Evolutionary conservation across 2,113 vertebrate species (phyloP).

Genomic region (Leucoraja erinaceus): DNA sequence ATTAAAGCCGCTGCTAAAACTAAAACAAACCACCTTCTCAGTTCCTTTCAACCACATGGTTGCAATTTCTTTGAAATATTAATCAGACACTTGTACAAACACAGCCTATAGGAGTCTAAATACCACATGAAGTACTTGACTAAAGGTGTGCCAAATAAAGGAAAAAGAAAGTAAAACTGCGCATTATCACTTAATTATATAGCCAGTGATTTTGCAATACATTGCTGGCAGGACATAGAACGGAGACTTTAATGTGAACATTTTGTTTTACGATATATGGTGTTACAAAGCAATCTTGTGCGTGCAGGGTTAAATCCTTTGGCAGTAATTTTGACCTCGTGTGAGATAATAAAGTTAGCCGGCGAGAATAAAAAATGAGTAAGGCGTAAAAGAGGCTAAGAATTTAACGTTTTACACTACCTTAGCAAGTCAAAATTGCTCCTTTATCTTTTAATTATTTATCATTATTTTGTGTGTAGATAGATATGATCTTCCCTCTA

Average conservation of each 20-base stretch:
- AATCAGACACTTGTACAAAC: not conserved
- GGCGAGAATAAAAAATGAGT: not conserved
- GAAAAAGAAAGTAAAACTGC: not conserved
- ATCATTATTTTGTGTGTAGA: not conserved
- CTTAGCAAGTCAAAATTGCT: not conserved
- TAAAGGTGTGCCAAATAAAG: not conserved
- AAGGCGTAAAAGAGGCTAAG: not conserved
- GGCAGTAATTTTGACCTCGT: not conserved
- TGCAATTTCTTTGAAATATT: slow-evolving; percentile 22
- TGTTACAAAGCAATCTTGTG: not conserved
- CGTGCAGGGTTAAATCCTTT: not conserved
- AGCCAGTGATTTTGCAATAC: not conserved
- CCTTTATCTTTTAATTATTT: not conserved
- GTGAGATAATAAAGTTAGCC: not conserved
- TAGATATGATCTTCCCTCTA: not conserved
- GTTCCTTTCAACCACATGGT: not conserved
- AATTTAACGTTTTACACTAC: not conserved
- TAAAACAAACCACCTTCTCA: not conserved
- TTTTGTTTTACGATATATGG: not conserved
- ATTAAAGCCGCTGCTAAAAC: not conserved
- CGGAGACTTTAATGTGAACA: not conserved
- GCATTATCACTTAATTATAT: not conserved
- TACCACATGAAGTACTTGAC: not conserved
- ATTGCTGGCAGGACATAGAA: not conserved
- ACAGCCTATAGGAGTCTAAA: not conserved